Percentiles rank a stretch among this genome's conserved stretches.
Evolutionary conservation across 1,140 invertebrate genomes (phyloP).

Genomic region (Macrobrachium nipponense): DNA sequence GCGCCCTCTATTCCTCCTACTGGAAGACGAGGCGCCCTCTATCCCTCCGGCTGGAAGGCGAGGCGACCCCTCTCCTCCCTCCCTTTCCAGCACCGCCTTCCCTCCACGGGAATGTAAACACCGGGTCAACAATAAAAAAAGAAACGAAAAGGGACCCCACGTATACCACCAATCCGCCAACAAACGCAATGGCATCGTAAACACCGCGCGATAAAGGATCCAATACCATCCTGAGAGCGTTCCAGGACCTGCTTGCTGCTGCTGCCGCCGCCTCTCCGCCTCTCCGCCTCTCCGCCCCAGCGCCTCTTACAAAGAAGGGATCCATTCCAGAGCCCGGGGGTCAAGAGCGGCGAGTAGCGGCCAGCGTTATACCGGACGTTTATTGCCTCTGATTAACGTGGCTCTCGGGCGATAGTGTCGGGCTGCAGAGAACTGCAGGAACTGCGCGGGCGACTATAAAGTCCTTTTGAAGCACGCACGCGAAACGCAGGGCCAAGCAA

Average conservation of each 20-base stretch:
- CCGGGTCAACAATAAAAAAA: background rate
- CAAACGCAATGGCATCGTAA: slow-evolving; percentile 26
- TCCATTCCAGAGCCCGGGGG: background rate
- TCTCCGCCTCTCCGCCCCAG: no score
- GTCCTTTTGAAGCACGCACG: background rate
- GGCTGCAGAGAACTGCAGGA: background rate
- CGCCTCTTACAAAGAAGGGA: no score
- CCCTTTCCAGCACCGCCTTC: background rate
- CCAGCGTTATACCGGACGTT: slow-evolving; percentile 15
- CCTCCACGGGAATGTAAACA: background rate
- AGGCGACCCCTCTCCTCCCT: no score
- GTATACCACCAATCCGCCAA: background rate
- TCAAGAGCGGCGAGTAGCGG: background rate
- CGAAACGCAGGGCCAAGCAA: background rate
- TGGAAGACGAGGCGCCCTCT: no score
- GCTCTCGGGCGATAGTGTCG: background rate
- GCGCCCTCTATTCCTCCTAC: no score
- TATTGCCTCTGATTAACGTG: slow-evolving; percentile 2
- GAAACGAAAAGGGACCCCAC: background rate
- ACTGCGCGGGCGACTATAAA: background rate
- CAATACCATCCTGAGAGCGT: background rate
- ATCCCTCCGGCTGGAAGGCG: no score
- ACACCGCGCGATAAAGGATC: slow-evolving; percentile 9
- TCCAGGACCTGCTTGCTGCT: no score
- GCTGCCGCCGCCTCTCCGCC: no score